phyloP scores from a whole-genome alignment of 2,888 invertebrate genomes.

The Tenthredo scrophulariae region DNA sequence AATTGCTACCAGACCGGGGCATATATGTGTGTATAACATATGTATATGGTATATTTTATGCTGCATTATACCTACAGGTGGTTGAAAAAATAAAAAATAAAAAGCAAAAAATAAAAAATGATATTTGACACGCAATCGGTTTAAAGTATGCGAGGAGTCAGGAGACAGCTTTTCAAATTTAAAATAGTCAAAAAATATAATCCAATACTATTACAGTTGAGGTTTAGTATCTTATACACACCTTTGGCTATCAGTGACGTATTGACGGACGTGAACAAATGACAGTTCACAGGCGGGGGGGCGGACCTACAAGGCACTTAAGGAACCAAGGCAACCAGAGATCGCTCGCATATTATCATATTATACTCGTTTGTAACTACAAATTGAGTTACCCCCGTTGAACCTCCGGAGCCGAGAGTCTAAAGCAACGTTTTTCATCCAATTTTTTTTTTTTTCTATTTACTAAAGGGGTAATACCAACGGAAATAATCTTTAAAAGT shows the following conservation, averaged over 20 bases:
- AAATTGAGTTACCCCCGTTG: constrained; percentile 76
- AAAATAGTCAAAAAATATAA: background rate
- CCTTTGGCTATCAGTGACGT: constrained; percentile 62
- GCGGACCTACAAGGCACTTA: constrained; percentile 48
- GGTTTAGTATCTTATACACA: too few species aligned
- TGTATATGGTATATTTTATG: background rate
- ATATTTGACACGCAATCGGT: constrained; percentile 35
- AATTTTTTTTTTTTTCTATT: background rate
- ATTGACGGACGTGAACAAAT: constrained; percentile 76
- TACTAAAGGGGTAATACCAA: too few species aligned
- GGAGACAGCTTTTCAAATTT: constrained; percentile 16
- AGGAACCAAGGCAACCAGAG: constrained; percentile 44
- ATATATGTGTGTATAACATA: background rate
- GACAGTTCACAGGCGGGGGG: constrained; percentile 71
- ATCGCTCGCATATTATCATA: constrained; percentile 74
- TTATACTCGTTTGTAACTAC: constrained; percentile 77
- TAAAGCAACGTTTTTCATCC: background rate
- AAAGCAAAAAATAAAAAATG: background rate
- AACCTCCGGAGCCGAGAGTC: constrained; percentile 56
- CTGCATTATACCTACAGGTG: background rate
- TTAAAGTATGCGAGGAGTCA: background rate
- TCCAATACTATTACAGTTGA: background rate
- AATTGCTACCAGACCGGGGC: background rate
- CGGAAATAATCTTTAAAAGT: too few species aligned
- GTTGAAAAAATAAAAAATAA: too few species aligned